Evolutionary conservation across 2,113 vertebrate genomes (phyloP), one percentile per base, ranked within the genome.

Genomic region (Myotis lucifugus): DNA sequence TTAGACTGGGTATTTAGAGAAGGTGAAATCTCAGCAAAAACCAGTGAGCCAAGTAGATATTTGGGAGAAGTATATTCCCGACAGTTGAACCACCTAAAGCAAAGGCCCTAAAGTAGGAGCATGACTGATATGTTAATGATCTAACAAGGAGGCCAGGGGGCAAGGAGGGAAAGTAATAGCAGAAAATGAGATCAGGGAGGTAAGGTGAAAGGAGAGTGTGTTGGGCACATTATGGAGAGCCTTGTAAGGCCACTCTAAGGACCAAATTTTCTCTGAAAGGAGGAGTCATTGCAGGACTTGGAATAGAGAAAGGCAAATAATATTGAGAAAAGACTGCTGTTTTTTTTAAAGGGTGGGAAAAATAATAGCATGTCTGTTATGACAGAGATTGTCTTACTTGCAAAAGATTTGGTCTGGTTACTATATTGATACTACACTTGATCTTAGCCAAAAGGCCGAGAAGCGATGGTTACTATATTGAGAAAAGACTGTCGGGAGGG

Each of bases 21-120:
- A 73, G 37, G 76, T 50, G 42, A 89, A n/a, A 77, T 81, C 82
- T 78, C 82, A 95, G 29, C 40, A 84, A 86, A 93, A 27, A 93
- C 17, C 61, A 67, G 27, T 6, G 34, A 96, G 37, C 11, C 67
- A 91, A 76, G 15, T 13, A 83, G 69, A 10, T 84, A 88, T 29
- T 70, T 83, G 64, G 48, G 52, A 88, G 40, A 92, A 64, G 37
- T 40, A 52, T 40, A 52, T 81, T 86, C 17, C 25, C 79, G 48
- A 74, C 17, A 59, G 29, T 37, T 18, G 13, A 82, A 74, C 48
- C 17, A 67, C 46, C 34, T 81, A 34, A 69, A 52, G 42, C 21
- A 72, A 93, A 79, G 10, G 25, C 76, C 13, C 79, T 56, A 54
- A 88, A 64, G 40, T 18, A 77, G 27, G 40, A 84, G 10, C 42